Base-by-base conservation (phyloP, 2,888 invertebrate genomes). In the Leistus spinibarbis region DNA sequence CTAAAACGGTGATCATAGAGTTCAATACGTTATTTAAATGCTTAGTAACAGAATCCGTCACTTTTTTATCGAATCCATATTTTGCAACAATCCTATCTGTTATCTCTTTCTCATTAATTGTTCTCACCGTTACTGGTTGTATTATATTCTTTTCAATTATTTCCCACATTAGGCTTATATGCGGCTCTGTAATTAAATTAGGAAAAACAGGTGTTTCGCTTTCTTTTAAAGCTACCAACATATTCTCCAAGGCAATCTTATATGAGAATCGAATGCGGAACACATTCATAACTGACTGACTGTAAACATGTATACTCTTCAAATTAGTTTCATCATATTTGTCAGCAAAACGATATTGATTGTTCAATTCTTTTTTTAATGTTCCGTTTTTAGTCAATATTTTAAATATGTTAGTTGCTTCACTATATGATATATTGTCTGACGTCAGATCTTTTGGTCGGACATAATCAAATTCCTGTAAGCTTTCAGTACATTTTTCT, bases 391-490 rank as follows among this genome's bases (percentile, higher is more conserved):
- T 22, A 54, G 65, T 63, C 9, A 78, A 75, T 17, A 23, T 22
- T n/a, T 65, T 20, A 40, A 78, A 67, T n/a, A 78, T 77, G 24
- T 67, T 13, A 62, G 72, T 62, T 20, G 76, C 76, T 57, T 77
- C 78, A 13, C 9, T 64, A 19, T 13, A 13, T 53, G 57, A 4
- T 4, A 76, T 77, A 63, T 72, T 76, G 17, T n/a, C 74, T 19
- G 74, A 72, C 9, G 23, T 40, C n/a, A 79, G 76, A 75, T 79
- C 77, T 54, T 79, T 53, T 19, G 57, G 7, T 5, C 60, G 69
- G 56, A 79, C 67, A 40, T 66, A 76, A 74, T 79, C 79, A 68
- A 69, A 79, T 22, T 16, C 23, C 54, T 65, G 27, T 64, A 79
- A 70, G 22, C 23, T n/a, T 22, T 19, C 22, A 0, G 68, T 23